phyloP scores from a whole-genome alignment of 2,797 vertebrate genomes.

The Notamacropus eugenii region DNA sequence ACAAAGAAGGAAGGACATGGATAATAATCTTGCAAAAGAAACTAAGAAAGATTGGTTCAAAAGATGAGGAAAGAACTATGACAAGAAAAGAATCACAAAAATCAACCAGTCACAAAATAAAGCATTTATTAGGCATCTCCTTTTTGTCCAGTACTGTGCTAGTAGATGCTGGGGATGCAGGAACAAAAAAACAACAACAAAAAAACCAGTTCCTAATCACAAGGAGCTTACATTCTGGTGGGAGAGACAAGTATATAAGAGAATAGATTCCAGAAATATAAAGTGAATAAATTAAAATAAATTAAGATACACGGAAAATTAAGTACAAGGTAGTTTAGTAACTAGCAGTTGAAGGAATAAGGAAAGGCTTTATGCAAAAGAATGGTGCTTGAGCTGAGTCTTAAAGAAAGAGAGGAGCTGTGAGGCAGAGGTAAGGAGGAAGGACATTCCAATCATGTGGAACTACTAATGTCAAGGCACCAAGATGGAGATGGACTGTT shows the following conservation, averaged over 20 bases:
- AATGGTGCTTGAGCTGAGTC: neutral
- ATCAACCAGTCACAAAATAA: neutral
- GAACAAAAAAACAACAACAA: neutral
- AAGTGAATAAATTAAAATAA: neutral
- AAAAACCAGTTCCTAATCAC: neutral
- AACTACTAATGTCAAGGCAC: neutral
- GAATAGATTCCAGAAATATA: neutral
- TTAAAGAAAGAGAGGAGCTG: neutral
- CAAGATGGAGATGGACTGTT: neutral
- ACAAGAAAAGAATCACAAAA: neutral
- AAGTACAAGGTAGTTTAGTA: neutral
- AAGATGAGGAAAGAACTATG: neutral
- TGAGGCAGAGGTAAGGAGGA: neutral
- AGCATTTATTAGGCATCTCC: neutral
- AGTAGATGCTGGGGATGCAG: neutral
- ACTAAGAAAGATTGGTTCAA: neutral
- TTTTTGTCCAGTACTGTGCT: neutral
- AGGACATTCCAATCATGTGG: neutral
- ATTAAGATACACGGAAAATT: neutral
- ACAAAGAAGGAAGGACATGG: neutral
- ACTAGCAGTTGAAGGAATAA: neutral
- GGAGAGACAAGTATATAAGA: neutral
- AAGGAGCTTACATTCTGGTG: neutral
- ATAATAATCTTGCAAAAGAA: neutral
- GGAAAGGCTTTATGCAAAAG: neutral